Percentiles rank a stretch among this genome's conserved stretches.
phyloP scores from a whole-genome alignment of 1,140 invertebrate genomes.

The Trichonephila clavipes region DNA sequence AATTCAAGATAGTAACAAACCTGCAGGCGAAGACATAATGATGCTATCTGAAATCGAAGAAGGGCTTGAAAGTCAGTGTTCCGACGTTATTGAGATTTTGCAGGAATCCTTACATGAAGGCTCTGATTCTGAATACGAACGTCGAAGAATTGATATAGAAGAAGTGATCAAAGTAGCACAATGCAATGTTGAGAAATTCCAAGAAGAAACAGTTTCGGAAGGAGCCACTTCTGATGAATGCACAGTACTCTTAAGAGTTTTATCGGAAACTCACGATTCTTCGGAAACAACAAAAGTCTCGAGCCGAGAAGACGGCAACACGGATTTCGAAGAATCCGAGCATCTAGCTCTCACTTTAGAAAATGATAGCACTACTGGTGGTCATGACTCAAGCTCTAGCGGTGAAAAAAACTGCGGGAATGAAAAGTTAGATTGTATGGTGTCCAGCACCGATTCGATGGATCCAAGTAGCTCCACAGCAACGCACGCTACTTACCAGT shows the following conservation, averaged over 20 bases:
- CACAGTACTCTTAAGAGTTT: conserved; percentile 57
- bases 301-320: conserved; percentile 51
- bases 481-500: conserved; percentile 90
- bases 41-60: conserved; percentile 88
- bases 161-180: conserved; percentile 87
- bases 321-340: conserved; percentile 78
- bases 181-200: conserved; percentile 84
- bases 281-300: conserved; percentile 20
- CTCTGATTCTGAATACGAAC: conserved; percentile 85
- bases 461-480: conserved; percentile 83
- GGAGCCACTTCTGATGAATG: conserved; percentile 68
- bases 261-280: conserved; percentile 51
- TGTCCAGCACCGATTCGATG: conserved; percentile 84
- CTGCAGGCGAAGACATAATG: conserved; percentile 90
- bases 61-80: conserved; percentile 85
- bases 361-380: conserved; percentile 47
- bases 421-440: conserved; percentile 82
- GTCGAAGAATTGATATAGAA: conserved; percentile 88
- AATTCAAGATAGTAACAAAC: conserved; percentile 81
- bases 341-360: conserved; percentile 25
- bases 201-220: conserved; percentile 66
- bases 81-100: conserved; percentile 84
- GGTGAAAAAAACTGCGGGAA: conserved; percentile 61
- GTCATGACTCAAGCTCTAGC: conserved; percentile 74
- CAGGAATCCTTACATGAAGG: conserved; percentile 56